A percentile compares a stretch with the other conserved stretches of the same genome.
Conservation (phyloP, 2,113 vertebrate species). For the Pterocles burchelli region DNA sequence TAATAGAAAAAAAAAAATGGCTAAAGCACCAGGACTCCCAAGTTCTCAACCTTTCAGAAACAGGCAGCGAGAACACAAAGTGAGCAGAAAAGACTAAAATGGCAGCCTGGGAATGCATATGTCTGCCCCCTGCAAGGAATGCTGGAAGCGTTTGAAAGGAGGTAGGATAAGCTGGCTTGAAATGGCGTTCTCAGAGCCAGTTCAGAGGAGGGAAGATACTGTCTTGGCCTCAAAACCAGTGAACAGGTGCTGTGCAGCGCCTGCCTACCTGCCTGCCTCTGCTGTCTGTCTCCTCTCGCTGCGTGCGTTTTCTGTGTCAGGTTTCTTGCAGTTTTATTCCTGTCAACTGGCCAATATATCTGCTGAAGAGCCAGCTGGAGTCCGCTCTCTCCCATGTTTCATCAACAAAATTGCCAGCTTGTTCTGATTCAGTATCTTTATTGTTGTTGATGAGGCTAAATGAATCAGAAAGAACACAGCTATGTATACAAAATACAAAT, state of each 20-base stretch:
- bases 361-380: slow-evolving; percentile 60
- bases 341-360: slow-evolving; percentile 23
- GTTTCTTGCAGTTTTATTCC: slow-evolving; percentile 19
- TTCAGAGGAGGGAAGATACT: not conserved
- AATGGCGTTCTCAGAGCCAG: not conserved
- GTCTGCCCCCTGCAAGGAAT: slow-evolving; percentile 32
- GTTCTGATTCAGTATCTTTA: slow-evolving; percentile 62
- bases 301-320: not conserved
- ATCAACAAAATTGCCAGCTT: slow-evolving; percentile 62
- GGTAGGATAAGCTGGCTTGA: slow-evolving; percentile 7
- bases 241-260: slow-evolving; percentile 1
- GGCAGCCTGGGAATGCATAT: slow-evolving; percentile 44
- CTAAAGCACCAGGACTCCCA: not conserved
- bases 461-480: slow-evolving; percentile 49
- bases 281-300: not conserved
- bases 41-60: not conserved
- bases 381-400: slow-evolving; percentile 38
- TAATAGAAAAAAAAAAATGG: not conserved
- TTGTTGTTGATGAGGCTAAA: slow-evolving; percentile 59
- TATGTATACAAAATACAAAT: slow-evolving; percentile 48
- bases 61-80: not conserved
- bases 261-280: slow-evolving; percentile 58
- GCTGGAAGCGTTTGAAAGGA: slow-evolving; percentile 14
- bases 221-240: not conserved
- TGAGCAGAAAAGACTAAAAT: slow-evolving; percentile 30